These are phyloP conservation scores for Ophthalmolycus amberensis DNA, from an alignment of 2,113 vertebrate species.

Conservation along the genomic window DNA sequence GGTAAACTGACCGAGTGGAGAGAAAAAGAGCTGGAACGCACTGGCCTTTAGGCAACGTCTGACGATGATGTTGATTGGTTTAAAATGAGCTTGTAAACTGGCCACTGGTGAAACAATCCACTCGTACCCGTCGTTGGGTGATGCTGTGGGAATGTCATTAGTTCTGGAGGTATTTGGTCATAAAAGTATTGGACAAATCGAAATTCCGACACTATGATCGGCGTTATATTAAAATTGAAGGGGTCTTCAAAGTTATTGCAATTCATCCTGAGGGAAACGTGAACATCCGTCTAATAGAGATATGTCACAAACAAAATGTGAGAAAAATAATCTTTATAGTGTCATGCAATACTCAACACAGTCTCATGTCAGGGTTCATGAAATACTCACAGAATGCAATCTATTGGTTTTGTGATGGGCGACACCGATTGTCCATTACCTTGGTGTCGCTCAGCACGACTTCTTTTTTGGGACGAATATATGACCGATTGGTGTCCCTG, in stretches of 20 bases:
- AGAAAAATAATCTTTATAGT: neutral
- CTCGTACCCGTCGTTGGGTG: no score
- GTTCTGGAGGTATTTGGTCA: neutral
- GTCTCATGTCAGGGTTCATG: neutral
- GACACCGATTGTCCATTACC: no score
- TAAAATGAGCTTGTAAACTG: no score
- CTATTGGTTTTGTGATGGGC: neutral
- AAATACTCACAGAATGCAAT: neutral
- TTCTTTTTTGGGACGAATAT: no score
- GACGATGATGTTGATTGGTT: neutral
- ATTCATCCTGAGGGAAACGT: neutral
- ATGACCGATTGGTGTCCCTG: no score
- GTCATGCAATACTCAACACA: neutral
- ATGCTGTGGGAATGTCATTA: neutral
- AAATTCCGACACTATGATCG: neutral
- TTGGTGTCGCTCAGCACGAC: no score
- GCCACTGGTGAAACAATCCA: no score
- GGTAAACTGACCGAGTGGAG: no score
- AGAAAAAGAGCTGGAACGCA: neutral
- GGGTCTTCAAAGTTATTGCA: neutral
- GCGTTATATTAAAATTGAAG: neutral
- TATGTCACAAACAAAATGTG: no score
- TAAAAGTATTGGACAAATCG: neutral
- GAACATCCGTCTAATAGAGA: neutral
- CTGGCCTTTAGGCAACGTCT: no score